Evolutionary conservation across 2,888 invertebrate genomes (phyloP), one percentile per base, ranked within the genome.

Genomic region (Pseudeuparius sepicola): DNA sequence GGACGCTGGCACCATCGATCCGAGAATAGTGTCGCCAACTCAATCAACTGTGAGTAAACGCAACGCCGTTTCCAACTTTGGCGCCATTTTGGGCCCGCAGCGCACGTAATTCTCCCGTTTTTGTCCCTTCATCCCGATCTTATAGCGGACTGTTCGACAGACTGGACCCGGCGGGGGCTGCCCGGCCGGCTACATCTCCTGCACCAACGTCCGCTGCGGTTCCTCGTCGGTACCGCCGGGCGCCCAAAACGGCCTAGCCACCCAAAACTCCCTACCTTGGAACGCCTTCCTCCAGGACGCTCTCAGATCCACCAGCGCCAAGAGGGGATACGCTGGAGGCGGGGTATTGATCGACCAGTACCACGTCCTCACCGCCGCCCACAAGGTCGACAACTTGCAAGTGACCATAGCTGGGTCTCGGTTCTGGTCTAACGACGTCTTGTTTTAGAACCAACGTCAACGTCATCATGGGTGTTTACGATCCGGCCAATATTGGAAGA

Each of bases 241-340:
- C 29, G 9, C 34, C 4, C 23, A 40, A 14, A 39, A 55, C n/a
- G 76, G 75, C 2, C 71, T 75, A 57, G 75, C 80, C 6, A 65
- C 63, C 37, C 79, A 68, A 48, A 80, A 78, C 9, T 74, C 75
- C 45, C 80, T 71, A 59, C 82, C 82, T 2, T 83, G 82, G 82
- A 75, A 75, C 65, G 77, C 73, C 31, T 55, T 49, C 25, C 15
- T 57, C 11, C 42, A 42, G 10, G 50, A 52, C 32, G 51, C 51
- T 40, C 50, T 49, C 5, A 38, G 36, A 31, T 14, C 31, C 31
- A 39, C n/a, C 41, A 49, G 29, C 46, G 48, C 41, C 38, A 42
- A 13, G 16, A 51, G 28, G 24, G 49, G 47, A 36, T 83, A 78
- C 51, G 60, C 79, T 26, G 82, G 80, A 12, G 78, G 79, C 11